A percentile compares a stretch with the other conserved stretches of the same genome.
These are phyloP conservation scores for Athetis lepigone DNA, from an alignment of 2,888 invertebrate genomes.

Conservation along the genomic window DNA sequence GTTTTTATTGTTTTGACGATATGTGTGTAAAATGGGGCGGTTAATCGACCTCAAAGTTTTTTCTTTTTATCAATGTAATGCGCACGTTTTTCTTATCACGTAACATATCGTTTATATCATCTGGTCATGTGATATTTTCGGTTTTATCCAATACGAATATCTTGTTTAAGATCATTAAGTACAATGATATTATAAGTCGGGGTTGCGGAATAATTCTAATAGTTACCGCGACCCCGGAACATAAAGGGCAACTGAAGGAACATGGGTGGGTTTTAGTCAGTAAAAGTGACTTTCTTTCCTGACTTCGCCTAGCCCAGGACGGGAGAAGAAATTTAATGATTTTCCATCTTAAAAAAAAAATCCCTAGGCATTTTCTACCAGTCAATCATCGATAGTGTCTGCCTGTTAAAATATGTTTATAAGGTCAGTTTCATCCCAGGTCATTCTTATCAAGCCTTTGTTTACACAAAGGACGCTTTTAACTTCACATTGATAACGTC, in stretches of 20 bases:
- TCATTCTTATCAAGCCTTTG: conserved; percentile 30
- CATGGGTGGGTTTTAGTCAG: too few species aligned
- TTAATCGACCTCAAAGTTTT: conserved; percentile 12
- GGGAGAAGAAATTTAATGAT: too few species aligned
- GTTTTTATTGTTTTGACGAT: background rate
- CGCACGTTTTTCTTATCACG: background rate
- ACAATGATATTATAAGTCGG: too few species aligned
- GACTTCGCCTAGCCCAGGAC: too few species aligned
- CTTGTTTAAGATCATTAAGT: background rate
- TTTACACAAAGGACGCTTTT: conserved; percentile 7
- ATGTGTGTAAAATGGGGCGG: conserved; percentile 8
- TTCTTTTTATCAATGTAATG: background rate
- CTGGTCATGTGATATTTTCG: background rate
- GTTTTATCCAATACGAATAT: conserved; percentile 4
- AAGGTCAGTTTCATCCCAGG: conserved; percentile 14
- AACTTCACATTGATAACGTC: conserved; percentile 10
- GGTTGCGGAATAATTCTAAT: too few species aligned
- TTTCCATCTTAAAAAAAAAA: too few species aligned
- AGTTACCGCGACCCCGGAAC: too few species aligned
- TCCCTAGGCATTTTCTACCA: too few species aligned
- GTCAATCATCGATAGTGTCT: too few species aligned
- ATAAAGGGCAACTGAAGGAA: too few species aligned
- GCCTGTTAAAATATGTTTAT: background rate
- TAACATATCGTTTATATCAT: too few species aligned
- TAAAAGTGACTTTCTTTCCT: too few species aligned